Evolutionary conservation across 2,888 invertebrate species (phyloP).

Genomic region (Euzetes globulus): DNA sequence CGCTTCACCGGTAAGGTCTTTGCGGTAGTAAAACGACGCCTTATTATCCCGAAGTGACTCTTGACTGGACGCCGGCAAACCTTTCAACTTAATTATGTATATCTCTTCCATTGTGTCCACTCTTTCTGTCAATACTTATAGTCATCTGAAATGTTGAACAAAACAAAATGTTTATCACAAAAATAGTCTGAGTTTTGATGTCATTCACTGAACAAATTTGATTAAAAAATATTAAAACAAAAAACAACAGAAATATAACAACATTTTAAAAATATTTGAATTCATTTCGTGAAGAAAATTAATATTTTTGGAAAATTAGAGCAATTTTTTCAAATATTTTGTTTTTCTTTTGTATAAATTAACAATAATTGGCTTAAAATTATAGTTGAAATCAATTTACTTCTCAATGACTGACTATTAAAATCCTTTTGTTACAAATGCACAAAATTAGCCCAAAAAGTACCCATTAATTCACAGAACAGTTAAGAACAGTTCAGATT

Average conservation of each 20-base stretch:
- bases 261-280: background rate
- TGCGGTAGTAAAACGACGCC: slow-evolving; percentile 30
- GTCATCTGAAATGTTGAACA: background rate
- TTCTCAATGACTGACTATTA: background rate
- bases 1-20: slow-evolving; percentile 37
- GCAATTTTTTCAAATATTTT: background rate
- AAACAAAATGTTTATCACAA: background rate
- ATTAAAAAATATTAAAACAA: background rate
- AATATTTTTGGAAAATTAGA: background rate
- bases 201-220: background rate
- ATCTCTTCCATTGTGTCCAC: slow-evolving; percentile 39
- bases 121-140: background rate
- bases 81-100: slow-evolving; percentile 39
- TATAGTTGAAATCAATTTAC: background rate
- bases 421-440: background rate
- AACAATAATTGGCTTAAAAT: background rate
- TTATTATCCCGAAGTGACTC: slow-evolving; percentile 35
- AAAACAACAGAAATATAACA: background rate
- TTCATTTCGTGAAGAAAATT: background rate
- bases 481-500: background rate
- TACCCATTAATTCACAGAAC: too few relatives aligned
- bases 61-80: slow-evolving; percentile 37
- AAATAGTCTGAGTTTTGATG: background rate
- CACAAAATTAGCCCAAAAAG: too few relatives aligned
- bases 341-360: background rate